Percentiles rank a stretch among this genome's conserved stretches.
Conservation (phyloP, 2,888 invertebrate genomes). For the Apomyelois bistriatella region DNA sequence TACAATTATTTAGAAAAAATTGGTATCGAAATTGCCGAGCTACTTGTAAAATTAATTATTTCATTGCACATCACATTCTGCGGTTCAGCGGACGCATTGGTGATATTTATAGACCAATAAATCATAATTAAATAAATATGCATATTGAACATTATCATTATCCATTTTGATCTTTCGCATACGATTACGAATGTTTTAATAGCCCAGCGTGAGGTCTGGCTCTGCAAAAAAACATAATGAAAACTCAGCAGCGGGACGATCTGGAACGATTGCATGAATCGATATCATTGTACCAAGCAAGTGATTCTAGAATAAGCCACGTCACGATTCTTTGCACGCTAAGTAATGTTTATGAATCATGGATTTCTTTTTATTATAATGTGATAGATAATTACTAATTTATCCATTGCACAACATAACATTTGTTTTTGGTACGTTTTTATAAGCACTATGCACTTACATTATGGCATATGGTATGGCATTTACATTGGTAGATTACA, state of each 20-base stretch:
- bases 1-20: too few species aligned
- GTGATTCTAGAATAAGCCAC: constrained; percentile 17
- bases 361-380: not conserved
- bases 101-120: constrained; percentile 2
- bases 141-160: constrained; percentile 29
- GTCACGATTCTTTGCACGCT: constrained; percentile 22
- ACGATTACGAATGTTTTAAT: constrained; percentile 40
- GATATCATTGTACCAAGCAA: constrained; percentile 16
- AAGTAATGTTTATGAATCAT: constrained; percentile 18
- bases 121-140: constrained; percentile 19
- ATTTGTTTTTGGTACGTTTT: too few species aligned
- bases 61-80: too few species aligned
- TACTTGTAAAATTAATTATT: too few species aligned
- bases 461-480: too few species aligned
- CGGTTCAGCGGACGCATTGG: too few species aligned
- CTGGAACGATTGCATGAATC: constrained; percentile 12
- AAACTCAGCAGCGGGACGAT: constrained; percentile 15
- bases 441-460: too few species aligned
- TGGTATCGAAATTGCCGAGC: too few species aligned
- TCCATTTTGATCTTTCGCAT: constrained; percentile 27
- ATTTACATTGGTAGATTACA: too few species aligned
- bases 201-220: constrained; percentile 36
- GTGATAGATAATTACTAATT: too few species aligned
- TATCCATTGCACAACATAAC: too few species aligned
- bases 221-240: constrained; percentile 18